phyloP scores from a whole-genome alignment of 2,113 vertebrate genomes.

The Campylorhamphus procurvoides region DNA sequence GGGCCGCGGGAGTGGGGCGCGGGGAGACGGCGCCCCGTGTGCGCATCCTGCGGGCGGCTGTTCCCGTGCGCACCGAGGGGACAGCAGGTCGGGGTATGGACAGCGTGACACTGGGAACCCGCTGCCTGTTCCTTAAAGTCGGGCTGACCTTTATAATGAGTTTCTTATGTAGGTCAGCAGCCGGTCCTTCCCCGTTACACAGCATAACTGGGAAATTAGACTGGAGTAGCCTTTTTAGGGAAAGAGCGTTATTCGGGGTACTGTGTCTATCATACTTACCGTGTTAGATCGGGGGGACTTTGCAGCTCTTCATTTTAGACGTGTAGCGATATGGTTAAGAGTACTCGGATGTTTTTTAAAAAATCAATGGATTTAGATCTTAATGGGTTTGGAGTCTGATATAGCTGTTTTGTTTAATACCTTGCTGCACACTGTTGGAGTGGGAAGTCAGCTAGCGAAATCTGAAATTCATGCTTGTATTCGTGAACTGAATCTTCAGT shows the following conservation, averaged over 20 bases:
- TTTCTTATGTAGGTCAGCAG: not conserved
- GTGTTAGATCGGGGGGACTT: not conserved
- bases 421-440: constrained; percentile 2
- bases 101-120: not conserved
- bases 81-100: not conserved
- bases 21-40: not conserved
- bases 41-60: not conserved
- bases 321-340: not conserved
- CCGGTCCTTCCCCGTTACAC: not conserved
- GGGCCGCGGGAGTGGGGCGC: not conserved
- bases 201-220: not conserved
- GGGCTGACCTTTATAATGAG: not conserved
- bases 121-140: not conserved
- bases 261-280: not conserved
- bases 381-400: constrained; percentile 47
- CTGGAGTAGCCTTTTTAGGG: not conserved
- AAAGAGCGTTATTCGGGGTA: not conserved
- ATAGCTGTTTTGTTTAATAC: constrained; percentile 48
- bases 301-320: not conserved
- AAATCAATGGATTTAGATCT: constrained; percentile 29
- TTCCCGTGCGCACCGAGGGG: rapidly evolving
- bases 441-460: constrained; percentile 34
- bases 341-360: not conserved
- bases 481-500: constrained; percentile 47
- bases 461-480: constrained; percentile 48